phyloP scores from a whole-genome alignment of 2,797 vertebrate species.

The Bradypodion ventrale region DNA sequence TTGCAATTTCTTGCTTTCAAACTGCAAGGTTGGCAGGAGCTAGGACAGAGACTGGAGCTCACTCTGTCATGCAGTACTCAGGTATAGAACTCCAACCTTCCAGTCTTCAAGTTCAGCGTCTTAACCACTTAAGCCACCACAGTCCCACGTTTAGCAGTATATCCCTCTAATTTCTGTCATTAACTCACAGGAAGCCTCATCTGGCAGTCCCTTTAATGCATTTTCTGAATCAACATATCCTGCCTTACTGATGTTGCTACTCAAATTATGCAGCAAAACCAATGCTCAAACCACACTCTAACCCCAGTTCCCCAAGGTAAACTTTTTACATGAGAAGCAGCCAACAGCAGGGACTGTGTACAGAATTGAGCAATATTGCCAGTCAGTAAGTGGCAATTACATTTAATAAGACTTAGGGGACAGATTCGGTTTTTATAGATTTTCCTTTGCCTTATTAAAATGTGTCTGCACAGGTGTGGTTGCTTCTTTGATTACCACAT shows the following conservation, averaged over 20 bases:
- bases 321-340: neutral
- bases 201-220: neutral
- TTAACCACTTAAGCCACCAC: no score
- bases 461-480: conserved; percentile 33
- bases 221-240: conserved; percentile 5
- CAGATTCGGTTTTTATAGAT: conserved; percentile 44
- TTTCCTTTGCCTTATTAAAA: conserved; percentile 54
- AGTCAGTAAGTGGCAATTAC: conserved; percentile 20
- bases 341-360: conserved; percentile 17
- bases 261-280: neutral
- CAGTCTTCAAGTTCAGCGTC: no score
- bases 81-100: no score
- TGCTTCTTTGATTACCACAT: conserved; percentile 43
- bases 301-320: neutral
- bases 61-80: no score
- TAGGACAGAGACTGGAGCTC: no score
- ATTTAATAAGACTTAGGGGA: conserved; percentile 31
- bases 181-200: neutral
- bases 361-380: neutral
- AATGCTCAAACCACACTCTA: neutral
- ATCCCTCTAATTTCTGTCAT: conserved; percentile 5
- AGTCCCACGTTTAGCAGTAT: no score
- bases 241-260: neutral
- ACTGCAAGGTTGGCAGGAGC: no score
- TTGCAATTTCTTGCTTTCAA: no score